Base-by-base conservation (phyloP, 2,888 invertebrate genomes). In the Drosophila kanekoi region DNA sequence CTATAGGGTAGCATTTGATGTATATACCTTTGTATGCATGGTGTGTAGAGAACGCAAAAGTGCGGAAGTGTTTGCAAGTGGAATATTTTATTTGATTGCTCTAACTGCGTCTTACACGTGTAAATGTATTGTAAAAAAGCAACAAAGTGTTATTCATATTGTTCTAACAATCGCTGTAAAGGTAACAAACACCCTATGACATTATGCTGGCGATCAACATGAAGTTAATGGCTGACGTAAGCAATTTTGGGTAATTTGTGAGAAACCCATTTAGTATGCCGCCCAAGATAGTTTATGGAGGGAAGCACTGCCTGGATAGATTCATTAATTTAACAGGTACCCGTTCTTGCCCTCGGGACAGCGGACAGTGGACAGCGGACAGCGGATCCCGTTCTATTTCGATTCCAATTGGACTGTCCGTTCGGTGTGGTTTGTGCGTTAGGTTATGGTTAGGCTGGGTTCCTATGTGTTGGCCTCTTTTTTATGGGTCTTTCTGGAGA, bases 371-470 rank as follows among this genome's bases (percentile, higher is more conserved):
- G 8, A 63, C 33, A 33, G 8, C 32, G 18, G 18, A 18, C 18
- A 38, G 38, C 32, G 33, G 8, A 63, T 41, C 40, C 62, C 52
- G 35, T 52, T 52, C 47, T 52, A 51, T 51, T 41, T 28, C 23
- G 23, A 52, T 11, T 56, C 61, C 61, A 61, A 75, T 52, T 69
- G 38, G 61, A 59, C 18, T 53, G 11, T 45, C 14, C 9, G 33
- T 10, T 41, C 11, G 18, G 14, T 14, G 20, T 33, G 16, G 49
- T 3, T 52, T 74, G 71, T 68, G 72, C 28, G 65, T 61, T 74
- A 74, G 71, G 75, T 69, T 74, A 59, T 72, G 71, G 38, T 52
- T 52, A 20, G 35, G 38, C 41, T 52, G 18, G 20, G 74, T 43
- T 61, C 53, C 52, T 20, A 14, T 23, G 45, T 35, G 20, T 54